phyloP scores from a whole-genome alignment of 1,140 invertebrate species.

The Drosophila teissieri region DNA sequence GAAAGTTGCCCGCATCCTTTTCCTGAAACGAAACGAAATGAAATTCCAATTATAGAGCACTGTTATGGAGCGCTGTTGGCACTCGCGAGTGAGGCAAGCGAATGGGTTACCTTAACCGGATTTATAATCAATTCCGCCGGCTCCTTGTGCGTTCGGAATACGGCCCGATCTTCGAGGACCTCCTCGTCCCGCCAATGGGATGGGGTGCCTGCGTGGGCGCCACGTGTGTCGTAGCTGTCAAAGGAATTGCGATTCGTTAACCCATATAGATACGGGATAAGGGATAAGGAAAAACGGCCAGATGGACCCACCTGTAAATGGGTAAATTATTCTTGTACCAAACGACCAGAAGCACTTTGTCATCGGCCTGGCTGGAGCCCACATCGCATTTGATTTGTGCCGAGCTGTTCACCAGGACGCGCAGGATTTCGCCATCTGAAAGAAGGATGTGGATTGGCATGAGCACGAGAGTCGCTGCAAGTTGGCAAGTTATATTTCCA shows the following conservation, averaged over 20 bases:
- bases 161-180: constrained; percentile 85
- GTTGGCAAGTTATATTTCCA: constrained; percentile 25
- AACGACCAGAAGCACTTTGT: constrained; percentile 86
- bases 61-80: constrained; percentile 61
- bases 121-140: constrained; percentile 86
- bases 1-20: constrained; percentile 90
- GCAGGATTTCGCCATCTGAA: constrained; percentile 81
- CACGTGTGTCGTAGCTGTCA: constrained; percentile 85
- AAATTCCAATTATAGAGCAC: constrained; percentile 75
- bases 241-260: constrained; percentile 6
- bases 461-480: constrained; percentile 12
- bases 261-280: constrained; percentile 11
- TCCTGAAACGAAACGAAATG: constrained; percentile 86
- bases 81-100: constrained; percentile 11
- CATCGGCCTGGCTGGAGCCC: constrained; percentile 85
- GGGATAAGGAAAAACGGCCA: constrained; percentile 7
- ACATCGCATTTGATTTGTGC: constrained; percentile 87
- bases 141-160: constrained; percentile 86
- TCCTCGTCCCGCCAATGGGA: constrained; percentile 86
- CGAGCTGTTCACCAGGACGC: constrained; percentile 85
- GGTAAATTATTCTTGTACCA: constrained; percentile 88
- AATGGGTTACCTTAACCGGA: constrained; percentile 76
- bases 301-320: constrained; percentile 86
- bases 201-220: constrained; percentile 84
- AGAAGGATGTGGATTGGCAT: constrained; percentile 2